Conservation (phyloP, 2,113 vertebrate genomes). For the Hassar affinis region DNA sequence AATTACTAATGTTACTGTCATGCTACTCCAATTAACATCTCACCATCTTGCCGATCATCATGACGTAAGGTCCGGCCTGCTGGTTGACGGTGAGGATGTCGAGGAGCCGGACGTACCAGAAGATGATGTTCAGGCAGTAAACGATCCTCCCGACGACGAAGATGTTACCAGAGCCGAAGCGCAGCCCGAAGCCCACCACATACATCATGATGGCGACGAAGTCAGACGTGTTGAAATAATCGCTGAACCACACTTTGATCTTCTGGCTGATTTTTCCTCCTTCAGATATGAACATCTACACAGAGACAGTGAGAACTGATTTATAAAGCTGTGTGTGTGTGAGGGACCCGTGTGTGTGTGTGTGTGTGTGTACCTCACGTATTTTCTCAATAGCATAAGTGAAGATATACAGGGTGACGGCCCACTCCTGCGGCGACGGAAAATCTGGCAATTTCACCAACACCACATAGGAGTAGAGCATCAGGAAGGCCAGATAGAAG, state of each 20-base stretch:
- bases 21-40: slow-evolving; percentile 57
- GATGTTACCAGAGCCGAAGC: slow-evolving; percentile 78
- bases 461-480: slow-evolving; percentile 95
- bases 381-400: slow-evolving; percentile 95
- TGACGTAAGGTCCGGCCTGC: slow-evolving; percentile 96
- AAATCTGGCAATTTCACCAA: slow-evolving; percentile 85
- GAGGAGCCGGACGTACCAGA: slow-evolving; percentile 97
- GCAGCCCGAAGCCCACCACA: slow-evolving; percentile 90
- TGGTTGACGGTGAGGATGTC: slow-evolving; percentile 97
- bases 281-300: slow-evolving; percentile 97
- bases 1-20: neutral
- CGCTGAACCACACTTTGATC: slow-evolving; percentile 96
- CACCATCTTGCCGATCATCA: slow-evolving; percentile 99
- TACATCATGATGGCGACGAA: slow-evolving; percentile 92
- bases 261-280: slow-evolving; percentile 97
- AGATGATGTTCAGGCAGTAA: slow-evolving; percentile 98
- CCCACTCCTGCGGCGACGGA: slow-evolving; percentile 92
- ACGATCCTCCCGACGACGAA: slow-evolving; percentile 85
- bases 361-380: slow-evolving; percentile 78
- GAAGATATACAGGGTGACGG: slow-evolving; percentile 97
- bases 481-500: slow-evolving; percentile 92
- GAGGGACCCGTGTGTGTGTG: neutral
- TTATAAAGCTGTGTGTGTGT: neutral
- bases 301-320: slow-evolving; percentile 20
- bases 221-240: slow-evolving; percentile 96